These are phyloP conservation scores for Silurus lanzhouensis DNA, from an alignment of 2,797 vertebrate genomes.

Conservation along the genomic window DNA sequence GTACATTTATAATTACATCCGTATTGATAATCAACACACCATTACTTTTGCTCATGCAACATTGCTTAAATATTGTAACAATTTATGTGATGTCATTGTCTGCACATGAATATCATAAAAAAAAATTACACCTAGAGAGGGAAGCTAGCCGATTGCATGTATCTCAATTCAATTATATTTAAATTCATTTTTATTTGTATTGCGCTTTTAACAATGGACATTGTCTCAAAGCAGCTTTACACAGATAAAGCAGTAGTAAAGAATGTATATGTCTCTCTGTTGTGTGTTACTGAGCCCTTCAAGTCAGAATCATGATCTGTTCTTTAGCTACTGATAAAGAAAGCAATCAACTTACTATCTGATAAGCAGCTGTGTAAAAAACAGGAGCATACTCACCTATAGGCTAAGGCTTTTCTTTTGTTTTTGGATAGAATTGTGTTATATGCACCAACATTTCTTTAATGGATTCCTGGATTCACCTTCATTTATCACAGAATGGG, in stretches of 20 bases:
- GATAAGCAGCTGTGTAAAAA: neutral
- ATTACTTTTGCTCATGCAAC: neutral
- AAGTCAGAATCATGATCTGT: no score
- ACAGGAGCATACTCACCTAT: neutral
- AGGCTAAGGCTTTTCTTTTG: neutral
- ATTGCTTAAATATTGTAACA: neutral
- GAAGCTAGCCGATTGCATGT: neutral
- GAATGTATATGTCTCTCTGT: no score
- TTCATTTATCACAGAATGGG: neutral
- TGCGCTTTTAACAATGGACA: no score
- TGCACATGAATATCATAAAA: neutral
- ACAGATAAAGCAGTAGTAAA: no score
- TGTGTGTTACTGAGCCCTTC: no score
- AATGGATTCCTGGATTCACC: neutral
- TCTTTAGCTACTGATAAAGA: neutral
- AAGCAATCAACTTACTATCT: neutral
- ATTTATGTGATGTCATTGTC: neutral
- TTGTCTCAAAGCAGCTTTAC: no score
- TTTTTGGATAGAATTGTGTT: neutral
- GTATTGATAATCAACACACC: neutral
- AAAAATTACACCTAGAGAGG: neutral
- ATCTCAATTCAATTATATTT: no score
- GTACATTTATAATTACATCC: neutral
- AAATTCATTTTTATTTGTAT: no score
- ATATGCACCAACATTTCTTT: neutral